These are phyloP conservation scores for Cryptus armator DNA, from an alignment of 2,888 invertebrate genomes.

Conservation along the genomic window DNA sequence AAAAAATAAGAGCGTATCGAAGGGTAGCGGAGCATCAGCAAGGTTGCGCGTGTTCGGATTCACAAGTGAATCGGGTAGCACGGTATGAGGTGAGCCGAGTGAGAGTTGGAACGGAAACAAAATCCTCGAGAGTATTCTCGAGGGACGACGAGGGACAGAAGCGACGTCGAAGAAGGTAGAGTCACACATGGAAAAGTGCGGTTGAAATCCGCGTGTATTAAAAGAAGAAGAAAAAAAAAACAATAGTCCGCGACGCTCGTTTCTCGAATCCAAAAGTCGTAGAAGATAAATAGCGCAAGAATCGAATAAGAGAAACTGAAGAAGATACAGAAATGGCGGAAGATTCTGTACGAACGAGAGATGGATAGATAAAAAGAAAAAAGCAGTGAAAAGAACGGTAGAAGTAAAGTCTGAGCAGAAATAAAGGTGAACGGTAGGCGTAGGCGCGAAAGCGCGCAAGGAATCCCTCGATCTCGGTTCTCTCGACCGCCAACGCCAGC, in stretches of 20 bases:
- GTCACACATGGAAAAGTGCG: background rate
- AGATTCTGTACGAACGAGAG: slow-evolving; percentile 6
- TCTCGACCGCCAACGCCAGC: slow-evolving; percentile 13
- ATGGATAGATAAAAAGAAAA: background rate
- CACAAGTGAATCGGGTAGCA: slow-evolving; percentile 61
- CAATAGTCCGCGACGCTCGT: background rate
- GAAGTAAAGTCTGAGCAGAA: slow-evolving; percentile 2
- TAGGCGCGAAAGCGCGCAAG: slow-evolving; percentile 58
- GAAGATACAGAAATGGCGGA: slow-evolving; percentile 30
- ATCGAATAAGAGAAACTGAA: slow-evolving; percentile 21
- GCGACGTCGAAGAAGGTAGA: background rate
- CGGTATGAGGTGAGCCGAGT: slow-evolving; percentile 43
- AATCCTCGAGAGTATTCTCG: slow-evolving; percentile 56
- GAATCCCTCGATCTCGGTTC: slow-evolving; percentile 48
- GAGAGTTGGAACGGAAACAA: slow-evolving; percentile 54
- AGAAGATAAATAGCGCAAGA: slow-evolving; percentile 21
- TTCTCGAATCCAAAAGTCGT: background rate
- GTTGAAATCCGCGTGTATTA: slow-evolving; percentile 40
- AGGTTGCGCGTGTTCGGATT: slow-evolving; percentile 66
- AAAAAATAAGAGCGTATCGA: slow-evolving; percentile 27
- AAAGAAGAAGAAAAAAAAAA: slow-evolving; percentile 15
- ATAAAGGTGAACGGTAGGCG: slow-evolving; percentile 37
- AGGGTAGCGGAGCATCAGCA: slow-evolving; percentile 43
- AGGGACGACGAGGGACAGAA: slow-evolving; percentile 37
- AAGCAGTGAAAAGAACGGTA: background rate